A percentile compares a stretch with the other conserved stretches of the same genome.
phyloP scores from a whole-genome alignment of 2,797 vertebrate species.

The Phoebastria nigripes region DNA sequence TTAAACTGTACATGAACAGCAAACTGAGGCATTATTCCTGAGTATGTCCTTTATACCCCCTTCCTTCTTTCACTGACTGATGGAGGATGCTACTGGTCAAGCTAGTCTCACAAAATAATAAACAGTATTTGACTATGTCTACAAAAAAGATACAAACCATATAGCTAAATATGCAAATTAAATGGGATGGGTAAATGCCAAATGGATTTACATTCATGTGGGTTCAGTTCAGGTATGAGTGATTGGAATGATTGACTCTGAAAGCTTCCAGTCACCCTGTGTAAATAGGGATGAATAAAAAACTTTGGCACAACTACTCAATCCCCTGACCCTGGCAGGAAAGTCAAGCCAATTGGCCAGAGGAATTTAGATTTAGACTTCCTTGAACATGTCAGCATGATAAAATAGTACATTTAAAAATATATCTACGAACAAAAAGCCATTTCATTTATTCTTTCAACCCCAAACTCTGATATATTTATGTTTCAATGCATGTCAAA shows the following conservation, averaged over 20 bases:
- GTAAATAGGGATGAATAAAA: constrained; percentile 27
- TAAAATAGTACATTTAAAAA: neutral
- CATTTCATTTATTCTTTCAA: neutral
- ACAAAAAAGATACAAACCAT: neutral
- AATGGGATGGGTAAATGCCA: constrained; percentile 10
- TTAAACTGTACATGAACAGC: neutral
- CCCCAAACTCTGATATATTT: neutral
- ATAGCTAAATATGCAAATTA: constrained; percentile 9
- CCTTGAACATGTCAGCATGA: neutral
- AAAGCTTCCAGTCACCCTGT: constrained; percentile 41
- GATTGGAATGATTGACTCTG: constrained; percentile 22
- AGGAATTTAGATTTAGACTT: constrained; percentile 24
- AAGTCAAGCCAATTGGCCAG: neutral
- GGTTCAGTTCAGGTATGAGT: neutral
- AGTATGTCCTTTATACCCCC: neutral
- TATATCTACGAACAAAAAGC: neutral
- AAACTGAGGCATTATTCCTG: neutral
- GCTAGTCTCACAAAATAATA: neutral
- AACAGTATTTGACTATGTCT: neutral
- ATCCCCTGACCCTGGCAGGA: neutral
- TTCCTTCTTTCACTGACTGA: neutral
- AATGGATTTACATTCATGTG: constrained; percentile 32
- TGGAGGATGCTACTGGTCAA: neutral
- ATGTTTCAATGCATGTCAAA: neutral
- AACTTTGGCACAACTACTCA: neutral